These are phyloP conservation scores for Lepus townsendii DNA, from an alignment of 2,797 vertebrate species.

Conservation along the genomic window DNA sequence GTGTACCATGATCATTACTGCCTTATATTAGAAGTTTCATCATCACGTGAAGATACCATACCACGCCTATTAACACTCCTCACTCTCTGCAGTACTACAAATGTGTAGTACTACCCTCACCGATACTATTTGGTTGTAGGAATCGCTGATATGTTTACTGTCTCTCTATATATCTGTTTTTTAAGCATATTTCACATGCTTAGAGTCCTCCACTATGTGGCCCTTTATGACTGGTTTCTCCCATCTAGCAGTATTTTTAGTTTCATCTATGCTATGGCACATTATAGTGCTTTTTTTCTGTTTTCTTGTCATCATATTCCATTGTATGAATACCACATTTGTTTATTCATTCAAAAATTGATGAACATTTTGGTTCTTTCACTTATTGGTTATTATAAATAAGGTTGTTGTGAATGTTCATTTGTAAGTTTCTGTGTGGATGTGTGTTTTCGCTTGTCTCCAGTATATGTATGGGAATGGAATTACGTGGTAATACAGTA, in stretches of 20 bases:
- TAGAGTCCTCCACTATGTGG: background rate
- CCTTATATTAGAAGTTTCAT: background rate
- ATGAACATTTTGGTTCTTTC: background rate
- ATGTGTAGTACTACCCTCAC: background rate
- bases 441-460: constrained; percentile 8
- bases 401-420: background rate
- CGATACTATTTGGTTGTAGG: background rate
- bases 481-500: background rate
- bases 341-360: background rate
- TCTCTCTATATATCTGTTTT: background rate
- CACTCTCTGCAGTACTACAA: background rate
- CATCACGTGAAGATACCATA: background rate
- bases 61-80: background rate
- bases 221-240: background rate
- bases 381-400: background rate
- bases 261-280: background rate
- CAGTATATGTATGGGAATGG: background rate
- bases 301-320: constrained; percentile 27
- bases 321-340: background rate
- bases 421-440: background rate
- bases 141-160: background rate
- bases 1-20: background rate
- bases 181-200: background rate
- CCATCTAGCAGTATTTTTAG: background rate
- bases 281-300: background rate